phyloP scores from a whole-genome alignment of 2,888 invertebrate species.

The Pyrrhia umbra region DNA sequence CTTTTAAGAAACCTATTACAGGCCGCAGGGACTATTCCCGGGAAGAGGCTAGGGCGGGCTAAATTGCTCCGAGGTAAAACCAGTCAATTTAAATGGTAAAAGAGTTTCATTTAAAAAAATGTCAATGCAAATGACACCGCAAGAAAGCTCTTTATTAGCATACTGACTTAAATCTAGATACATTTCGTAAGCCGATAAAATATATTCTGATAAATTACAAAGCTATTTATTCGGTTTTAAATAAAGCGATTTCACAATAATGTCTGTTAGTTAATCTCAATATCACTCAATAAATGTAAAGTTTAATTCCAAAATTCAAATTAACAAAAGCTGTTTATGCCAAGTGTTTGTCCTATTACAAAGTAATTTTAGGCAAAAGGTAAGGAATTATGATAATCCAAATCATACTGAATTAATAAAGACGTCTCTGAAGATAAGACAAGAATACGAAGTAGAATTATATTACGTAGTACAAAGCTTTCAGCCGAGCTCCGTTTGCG shows the following conservation, averaged over 20 bases:
- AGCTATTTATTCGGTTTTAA: constrained; percentile 11
- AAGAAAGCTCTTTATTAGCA: constrained; percentile 60
- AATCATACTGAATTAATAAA: constrained; percentile 71
- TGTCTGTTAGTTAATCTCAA: constrained; percentile 33
- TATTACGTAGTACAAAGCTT: constrained; percentile 59
- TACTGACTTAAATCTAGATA: constrained; percentile 56
- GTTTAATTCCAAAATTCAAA: constrained; percentile 60
- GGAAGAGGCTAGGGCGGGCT: constrained; percentile 71
- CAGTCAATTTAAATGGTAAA: constrained; percentile 87
- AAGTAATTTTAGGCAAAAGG: constrained; percentile 67
- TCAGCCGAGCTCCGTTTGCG: constrained; percentile 38
- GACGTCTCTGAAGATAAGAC: constrained; percentile 58
- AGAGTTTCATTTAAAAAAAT: constrained; percentile 82
- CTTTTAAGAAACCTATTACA: constrained; percentile 86
- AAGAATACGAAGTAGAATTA: constrained; percentile 55
- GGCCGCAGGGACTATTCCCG: constrained; percentile 82
- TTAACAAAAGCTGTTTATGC: constrained; percentile 63
- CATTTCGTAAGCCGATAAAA: constrained; percentile 33
- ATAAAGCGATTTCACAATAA: constrained; percentile 19
- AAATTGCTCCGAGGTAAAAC: constrained; percentile 84
- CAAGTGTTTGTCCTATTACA: constrained; percentile 66
- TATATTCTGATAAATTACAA: constrained; percentile 24
- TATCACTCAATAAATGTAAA: constrained; percentile 48
- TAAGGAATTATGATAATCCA: constrained; percentile 70
- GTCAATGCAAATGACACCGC: constrained; percentile 76